Conservation (phyloP, 2,888 invertebrate species). For the Caenorhabditis virilis region DNA sequence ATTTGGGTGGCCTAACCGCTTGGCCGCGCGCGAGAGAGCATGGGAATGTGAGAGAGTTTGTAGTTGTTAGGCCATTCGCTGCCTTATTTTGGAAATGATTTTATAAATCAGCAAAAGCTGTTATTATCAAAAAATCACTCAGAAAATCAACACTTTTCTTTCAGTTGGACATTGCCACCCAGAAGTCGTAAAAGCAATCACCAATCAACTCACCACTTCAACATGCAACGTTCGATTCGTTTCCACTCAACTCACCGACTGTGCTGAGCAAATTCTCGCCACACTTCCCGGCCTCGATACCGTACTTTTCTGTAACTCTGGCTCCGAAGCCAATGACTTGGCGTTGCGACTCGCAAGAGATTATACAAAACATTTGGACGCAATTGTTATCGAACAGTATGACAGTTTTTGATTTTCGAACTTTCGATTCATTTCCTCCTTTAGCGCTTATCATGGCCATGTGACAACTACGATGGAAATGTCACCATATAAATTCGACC, state of each 20-base stretch:
- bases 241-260: slow-evolving; percentile 90
- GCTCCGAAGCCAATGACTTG: slow-evolving; percentile 95
- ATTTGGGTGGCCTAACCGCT: too few species aligned
- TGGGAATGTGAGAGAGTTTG: too few species aligned
- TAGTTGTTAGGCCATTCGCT: too few species aligned
- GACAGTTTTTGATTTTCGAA: slow-evolving; percentile 66
- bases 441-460: slow-evolving; percentile 98
- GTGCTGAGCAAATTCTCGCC: slow-evolving; percentile 80
- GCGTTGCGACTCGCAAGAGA: slow-evolving; percentile 86
- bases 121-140: too few species aligned
- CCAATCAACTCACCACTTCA: slow-evolving; percentile 85
- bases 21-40: too few species aligned
- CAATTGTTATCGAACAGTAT: slow-evolving; percentile 95
- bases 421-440: slow-evolving; percentile 40
- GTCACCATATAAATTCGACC: slow-evolving; percentile 96
- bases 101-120: too few species aligned
- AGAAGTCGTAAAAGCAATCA: slow-evolving; percentile 86
- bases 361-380: slow-evolving; percentile 85
- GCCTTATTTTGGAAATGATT: too few species aligned
- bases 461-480: slow-evolving; percentile 92
- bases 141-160: slow-evolving; percentile 68
- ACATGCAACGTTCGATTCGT: slow-evolving; percentile 95
- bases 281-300: slow-evolving; percentile 88
- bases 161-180: slow-evolving; percentile 97
- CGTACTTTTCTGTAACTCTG: slow-evolving; percentile 96